Percentiles rank a stretch among this genome's conserved stretches.
Conservation (phyloP, 2,113 vertebrate species). For the Aix galericulata region DNA sequence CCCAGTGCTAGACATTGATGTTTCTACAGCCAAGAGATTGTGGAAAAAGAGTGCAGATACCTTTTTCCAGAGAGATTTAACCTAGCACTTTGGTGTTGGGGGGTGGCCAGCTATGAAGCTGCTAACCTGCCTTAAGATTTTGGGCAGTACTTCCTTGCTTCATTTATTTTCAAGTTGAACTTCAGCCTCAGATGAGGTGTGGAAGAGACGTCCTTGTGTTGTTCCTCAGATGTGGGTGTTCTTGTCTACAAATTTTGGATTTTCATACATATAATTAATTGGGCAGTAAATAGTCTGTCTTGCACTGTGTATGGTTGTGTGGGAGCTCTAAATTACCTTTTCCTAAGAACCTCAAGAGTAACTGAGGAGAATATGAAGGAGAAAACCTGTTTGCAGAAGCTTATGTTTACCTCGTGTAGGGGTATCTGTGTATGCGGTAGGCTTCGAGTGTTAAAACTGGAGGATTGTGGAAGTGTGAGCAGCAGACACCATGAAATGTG, state of each 20-base stretch:
- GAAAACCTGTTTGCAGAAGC: not conserved
- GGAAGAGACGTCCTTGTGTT: not conserved
- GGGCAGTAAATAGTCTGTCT: not conserved
- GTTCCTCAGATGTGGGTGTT: not conserved
- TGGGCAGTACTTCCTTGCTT: not conserved
- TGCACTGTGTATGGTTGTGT: not conserved
- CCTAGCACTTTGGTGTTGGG: not conserved
- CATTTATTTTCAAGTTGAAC: not conserved
- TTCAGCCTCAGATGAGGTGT: not conserved
- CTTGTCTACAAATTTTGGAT: not conserved
- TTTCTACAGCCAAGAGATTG: not conserved
- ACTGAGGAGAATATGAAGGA: not conserved
- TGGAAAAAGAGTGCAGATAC: not conserved
- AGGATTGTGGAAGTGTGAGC: not conserved
- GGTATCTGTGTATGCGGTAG: fast-evolving
- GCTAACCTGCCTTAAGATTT: not conserved
- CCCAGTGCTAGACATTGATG: not conserved
- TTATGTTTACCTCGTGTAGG: not conserved
- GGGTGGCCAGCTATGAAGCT: not conserved
- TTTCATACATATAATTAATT: not conserved
- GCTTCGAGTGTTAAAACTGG: not conserved
- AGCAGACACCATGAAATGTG: not conserved
- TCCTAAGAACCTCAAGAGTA: not conserved
- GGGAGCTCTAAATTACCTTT: not conserved
- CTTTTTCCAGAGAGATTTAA: not conserved